These are phyloP conservation scores for Drosophila willistoni DNA, from an alignment of 1,140 invertebrate species.

Conservation along the genomic window DNA sequence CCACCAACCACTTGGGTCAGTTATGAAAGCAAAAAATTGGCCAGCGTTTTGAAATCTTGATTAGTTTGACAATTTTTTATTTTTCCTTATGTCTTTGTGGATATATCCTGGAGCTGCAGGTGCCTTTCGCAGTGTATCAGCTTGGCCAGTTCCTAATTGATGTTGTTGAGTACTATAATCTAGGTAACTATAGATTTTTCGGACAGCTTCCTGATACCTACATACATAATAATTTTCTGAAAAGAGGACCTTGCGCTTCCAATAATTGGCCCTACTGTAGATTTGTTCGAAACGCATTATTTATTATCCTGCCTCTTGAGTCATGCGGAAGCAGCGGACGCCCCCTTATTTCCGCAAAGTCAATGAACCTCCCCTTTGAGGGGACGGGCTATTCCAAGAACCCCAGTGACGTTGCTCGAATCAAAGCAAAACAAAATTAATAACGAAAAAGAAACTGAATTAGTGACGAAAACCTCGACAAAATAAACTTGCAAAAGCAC, in stretches of 20 bases:
- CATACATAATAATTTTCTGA: too few relatives aligned
- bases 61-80: too few relatives aligned
- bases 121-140: too few relatives aligned
- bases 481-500: slow-evolving; percentile 4
- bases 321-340: slow-evolving; percentile 31
- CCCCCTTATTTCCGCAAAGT: slow-evolving; percentile 46
- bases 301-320: slow-evolving; percentile 16
- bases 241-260: neutral
- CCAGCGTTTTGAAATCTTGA: too few relatives aligned
- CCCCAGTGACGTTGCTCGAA: slow-evolving; percentile 29
- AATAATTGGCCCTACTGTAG: neutral
- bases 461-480: slow-evolving; percentile 29
- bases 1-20: too few relatives aligned
- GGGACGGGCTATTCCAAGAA: slow-evolving; percentile 41
- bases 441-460: slow-evolving; percentile 1
- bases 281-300: neutral
- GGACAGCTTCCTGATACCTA: too few relatives aligned
- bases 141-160: too few relatives aligned
- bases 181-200: too few relatives aligned
- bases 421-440: neutral
- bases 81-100: too few relatives aligned
- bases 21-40: too few relatives aligned
- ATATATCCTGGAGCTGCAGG: too few relatives aligned
- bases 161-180: too few relatives aligned
- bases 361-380: slow-evolving; percentile 57